Evolutionary conservation across 2,113 vertebrate genomes (phyloP), one percentile per base, ranked within the genome.

Genomic region (Quiscalus mexicanus): DNA sequence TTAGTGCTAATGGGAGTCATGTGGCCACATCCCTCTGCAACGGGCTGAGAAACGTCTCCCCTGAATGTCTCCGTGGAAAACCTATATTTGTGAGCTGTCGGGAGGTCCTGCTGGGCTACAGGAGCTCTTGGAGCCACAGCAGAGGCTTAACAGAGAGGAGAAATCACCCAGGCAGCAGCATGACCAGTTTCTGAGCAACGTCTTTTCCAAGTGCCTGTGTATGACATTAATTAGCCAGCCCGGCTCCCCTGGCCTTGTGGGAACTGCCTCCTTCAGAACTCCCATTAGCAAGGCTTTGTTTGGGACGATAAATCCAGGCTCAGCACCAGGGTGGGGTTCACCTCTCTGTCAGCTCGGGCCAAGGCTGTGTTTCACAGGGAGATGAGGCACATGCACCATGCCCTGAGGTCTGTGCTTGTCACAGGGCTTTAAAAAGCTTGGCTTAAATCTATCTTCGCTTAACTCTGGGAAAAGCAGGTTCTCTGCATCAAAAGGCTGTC

Each of bases 71-170:
- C 85, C 3, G 9, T 59, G 91, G 89, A 78, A 90, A 92, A 90
- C 27, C 53, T 58, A 64, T 84, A 44, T 88, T 94, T 90, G 49
- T 28, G 83, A 86, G 79, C 50, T 39, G 88, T 44, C 27, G 1
- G 73, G 92, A 91, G 82, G 90, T 87, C 95, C 90, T 52, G 89
- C 96, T 96, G 96, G 93, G 96, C 84, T 80, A 87, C 93, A n/a
- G 90, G 95, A 96, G 96, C 85, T 92, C 94, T 77, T 81, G 92
- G 83, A 86, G 92, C 88, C 79, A 70, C 91, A 85, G 89, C 76
- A 90, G 85, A 91, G 7, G 42, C 49, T 84, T 67, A 73, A 67
- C 2, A 1, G 74, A 94, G 94, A 60, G 33, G 73, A 84, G 86
- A 84, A 94, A 97, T 94, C 86, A 94, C 71, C 80, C 56, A 10